Base-by-base conservation (phyloP, 2,888 invertebrate species). In the Thalpophila matura region DNA sequence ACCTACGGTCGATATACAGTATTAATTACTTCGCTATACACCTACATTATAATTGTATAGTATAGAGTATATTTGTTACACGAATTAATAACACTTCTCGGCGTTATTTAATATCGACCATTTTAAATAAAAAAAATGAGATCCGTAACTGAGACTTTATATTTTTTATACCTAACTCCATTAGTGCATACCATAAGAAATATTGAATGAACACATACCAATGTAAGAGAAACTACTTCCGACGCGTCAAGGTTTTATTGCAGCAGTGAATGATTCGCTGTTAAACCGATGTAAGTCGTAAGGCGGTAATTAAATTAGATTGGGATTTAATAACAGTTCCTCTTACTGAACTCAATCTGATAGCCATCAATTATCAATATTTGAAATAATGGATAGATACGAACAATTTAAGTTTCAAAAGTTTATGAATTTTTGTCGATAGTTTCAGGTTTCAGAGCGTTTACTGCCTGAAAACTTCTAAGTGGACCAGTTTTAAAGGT, bases 151-250 rank as follows among this genome's bases (percentile, higher is more conserved):
- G 20, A 14, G 3, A 7, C 18, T 42, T 4, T 38, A 10, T 53
- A 14, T 35, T 49, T 65, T 59, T 43, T 73, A n/a, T 38, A 4
- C 0, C n/a, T 0, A 4, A 0, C n/a, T 0, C 1, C n/a, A 37
- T 18, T 29, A 22, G n/a, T 27, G 22, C 16, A 31, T 40, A 16
- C 12, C 64, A 16, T n/a, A 16, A 42, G 27, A 66, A 33, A 66
- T 14, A 33, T 43, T 60, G 10, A 47, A 69, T 60, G 27, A 10
- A 7, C 42, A 42, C 38, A 14, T 33, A 51, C n/a, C n/a, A n/a
- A n/a, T n/a, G n/a, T 47, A 65, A 71, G 40, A 69, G 74, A 80
- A 79, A 75, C 72, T 50, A 50, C 46, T 79, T 77, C 77, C 79
- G 77, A 63, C 68, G 59, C 49, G 37, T 68, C 67, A 77, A 77